Percentiles rank a stretch among this genome's conserved stretches.
These are phyloP conservation scores for Gymnothorax javanicus DNA, from an alignment of 2,797 vertebrate genomes.

Conservation along the genomic window DNA sequence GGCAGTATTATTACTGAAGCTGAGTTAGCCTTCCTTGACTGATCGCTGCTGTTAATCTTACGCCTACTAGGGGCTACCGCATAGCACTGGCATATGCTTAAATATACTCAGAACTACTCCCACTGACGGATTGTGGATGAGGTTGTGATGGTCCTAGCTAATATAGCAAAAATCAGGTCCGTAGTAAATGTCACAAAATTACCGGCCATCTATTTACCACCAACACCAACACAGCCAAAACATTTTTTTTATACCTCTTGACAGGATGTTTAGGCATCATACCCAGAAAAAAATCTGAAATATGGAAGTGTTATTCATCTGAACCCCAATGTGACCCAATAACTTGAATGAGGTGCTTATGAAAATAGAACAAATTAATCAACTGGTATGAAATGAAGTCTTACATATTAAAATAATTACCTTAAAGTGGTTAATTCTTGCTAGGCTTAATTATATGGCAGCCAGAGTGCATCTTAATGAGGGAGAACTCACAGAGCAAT, in stretches of 20 bases:
- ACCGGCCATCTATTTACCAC: neutral
- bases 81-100: no score
- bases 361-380: constrained; percentile 27
- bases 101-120: no score
- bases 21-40: no score
- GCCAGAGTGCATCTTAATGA: neutral
- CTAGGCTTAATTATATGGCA: neutral
- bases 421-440: neutral
- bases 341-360: neutral
- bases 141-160: no score
- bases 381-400: neutral
- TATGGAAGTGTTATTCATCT: constrained; percentile 41
- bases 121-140: no score
- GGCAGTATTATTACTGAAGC: no score
- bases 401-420: neutral
- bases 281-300: constrained; percentile 1
- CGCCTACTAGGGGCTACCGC: no score
- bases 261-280: no score
- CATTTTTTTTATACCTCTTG: no score
- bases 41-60: no score
- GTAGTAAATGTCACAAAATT: no score
- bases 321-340: constrained; percentile 13
- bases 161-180: no score
- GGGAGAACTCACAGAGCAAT: neutral
- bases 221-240: constrained; percentile 33